Evolutionary conservation across 2,113 vertebrate genomes (phyloP), one percentile per base, ranked within the genome.

Genomic region (Puntigrus tetrazona): DNA sequence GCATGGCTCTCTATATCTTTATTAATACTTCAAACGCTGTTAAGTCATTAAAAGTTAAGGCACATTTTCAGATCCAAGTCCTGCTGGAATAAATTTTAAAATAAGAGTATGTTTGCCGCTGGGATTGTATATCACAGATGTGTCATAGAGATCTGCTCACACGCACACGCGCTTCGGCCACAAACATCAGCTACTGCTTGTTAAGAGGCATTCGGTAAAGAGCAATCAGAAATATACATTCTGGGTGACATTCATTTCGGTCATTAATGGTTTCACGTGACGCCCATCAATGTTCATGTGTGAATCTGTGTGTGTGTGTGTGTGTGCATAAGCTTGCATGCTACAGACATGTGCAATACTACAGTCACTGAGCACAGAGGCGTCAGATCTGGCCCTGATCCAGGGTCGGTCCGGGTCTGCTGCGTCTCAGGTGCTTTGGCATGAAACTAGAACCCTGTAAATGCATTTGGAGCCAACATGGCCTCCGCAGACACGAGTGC

Each of bases 371-470:
- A 82, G 63, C 65, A 52, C 47, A 70, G 65, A 36, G 45, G 7
- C 22, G 3, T 70, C 65, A 55, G 80, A 13, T 69, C 78, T n/a
- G 5, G 14, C 36, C 57, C 41, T 2, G 43, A 52, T 34, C 20
- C 50, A 22, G 36, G 74, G 25, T 65, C 86, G 81, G 38, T 13
- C 79, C 6, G 45, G 36, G 78, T 50, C 29, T 59, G 59, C 78
- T 77, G 82, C 45, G 18, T 86, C 70, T 59, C 34, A 45, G 78
- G 72, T 81, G 36, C 81, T 88, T 88, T 88, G 87, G 87, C 85
- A 78, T 88, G 50, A 78, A 82, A 82, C 82, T 74, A 13, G 45
- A 81, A 84, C 61, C 72, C 47, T 86, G 87, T 84, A 78, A 88
- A 86, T 85, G 38, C 75, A 77, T 45, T 84, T 70, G 5, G 75